phyloP scores from a whole-genome alignment of 2,888 invertebrate species.

The Seira sanloemensis region DNA sequence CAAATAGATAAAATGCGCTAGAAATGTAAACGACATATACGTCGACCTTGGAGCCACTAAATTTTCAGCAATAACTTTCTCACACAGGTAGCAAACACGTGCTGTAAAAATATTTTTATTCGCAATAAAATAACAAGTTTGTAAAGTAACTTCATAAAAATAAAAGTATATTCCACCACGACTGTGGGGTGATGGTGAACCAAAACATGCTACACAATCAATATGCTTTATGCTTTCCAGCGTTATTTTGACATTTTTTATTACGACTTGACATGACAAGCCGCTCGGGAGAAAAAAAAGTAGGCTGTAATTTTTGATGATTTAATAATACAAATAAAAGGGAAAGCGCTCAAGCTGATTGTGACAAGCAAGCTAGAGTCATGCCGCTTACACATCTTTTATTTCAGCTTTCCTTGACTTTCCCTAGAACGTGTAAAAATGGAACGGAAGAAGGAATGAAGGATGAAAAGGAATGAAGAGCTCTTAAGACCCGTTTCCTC shows the following conservation, averaged over 20 bases:
- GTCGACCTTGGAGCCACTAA: too few relatives aligned
- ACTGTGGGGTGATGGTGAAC: neutral
- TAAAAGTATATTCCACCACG: neutral
- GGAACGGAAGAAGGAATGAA: neutral
- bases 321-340: neutral
- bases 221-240: neutral
- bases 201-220: neutral
- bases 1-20: neutral
- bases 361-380: neutral
- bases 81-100: neutral
- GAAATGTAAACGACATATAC: neutral
- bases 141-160: neutral
- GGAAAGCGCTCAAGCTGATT: neutral
- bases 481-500: slow-evolving; percentile 25
- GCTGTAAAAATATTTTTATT: neutral
- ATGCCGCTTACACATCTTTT: neutral
- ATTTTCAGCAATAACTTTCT: too few relatives aligned
- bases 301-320: neutral
- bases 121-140: neutral
- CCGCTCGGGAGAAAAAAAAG: neutral
- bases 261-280: neutral
- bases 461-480: slow-evolving; percentile 1
- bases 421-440: neutral
- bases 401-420: neutral
- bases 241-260: neutral